Base-by-base conservation (phyloP, 1,140 invertebrate genomes). In the Eufriesea mexicana region DNA sequence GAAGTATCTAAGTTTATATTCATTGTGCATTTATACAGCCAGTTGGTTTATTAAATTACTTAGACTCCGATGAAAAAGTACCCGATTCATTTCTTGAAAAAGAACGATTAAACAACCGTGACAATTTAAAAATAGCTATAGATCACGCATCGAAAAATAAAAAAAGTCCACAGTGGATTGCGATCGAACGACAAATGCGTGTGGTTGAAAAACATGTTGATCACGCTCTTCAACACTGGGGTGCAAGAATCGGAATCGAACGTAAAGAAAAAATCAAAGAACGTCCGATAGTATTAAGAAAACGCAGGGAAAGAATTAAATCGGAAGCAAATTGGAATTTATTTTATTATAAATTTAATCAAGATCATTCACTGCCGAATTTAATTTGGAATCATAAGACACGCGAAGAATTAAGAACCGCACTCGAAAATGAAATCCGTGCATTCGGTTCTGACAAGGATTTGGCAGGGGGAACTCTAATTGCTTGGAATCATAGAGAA, bases 341-440 rank as follows among this genome's bases (percentile, higher is more conserved):
- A 72, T 99, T 99, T 95, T 99, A 99, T 93, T 98, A 98, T 92
- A 97, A 98, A 93, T 99, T 99, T 94, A 96, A 96, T 91, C 96
- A 97, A 92, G 98, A 99, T 95, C 99, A 99, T 94, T 96, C 98
- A 49, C 95, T 99, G 92, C 98, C 99, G 9, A 99, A 99, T 95
- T 95, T 99, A 12, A 99, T 99, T 89, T 99, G 99, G 99, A 99
- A 99, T 95, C 98, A 99, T 91, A 99, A 98, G 96, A 99, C 99
- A 4, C 95, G 99, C 73, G 99, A 99, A 94, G 99, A 99, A 93
- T 94, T 99, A 57, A 95, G 98, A 83, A 97, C 98, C 91, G 97
- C 98, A 2, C 95, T 99, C 66, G 98, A 99, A 92, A 98, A 98
- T 93, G 99, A 99, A 94, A 96, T 99, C 55, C 95, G 98, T 72